Evolutionary conservation across 2,113 vertebrate species (phyloP), one percentile per base, ranked within the genome.

Genomic region (Acanthisitta chloris): DNA sequence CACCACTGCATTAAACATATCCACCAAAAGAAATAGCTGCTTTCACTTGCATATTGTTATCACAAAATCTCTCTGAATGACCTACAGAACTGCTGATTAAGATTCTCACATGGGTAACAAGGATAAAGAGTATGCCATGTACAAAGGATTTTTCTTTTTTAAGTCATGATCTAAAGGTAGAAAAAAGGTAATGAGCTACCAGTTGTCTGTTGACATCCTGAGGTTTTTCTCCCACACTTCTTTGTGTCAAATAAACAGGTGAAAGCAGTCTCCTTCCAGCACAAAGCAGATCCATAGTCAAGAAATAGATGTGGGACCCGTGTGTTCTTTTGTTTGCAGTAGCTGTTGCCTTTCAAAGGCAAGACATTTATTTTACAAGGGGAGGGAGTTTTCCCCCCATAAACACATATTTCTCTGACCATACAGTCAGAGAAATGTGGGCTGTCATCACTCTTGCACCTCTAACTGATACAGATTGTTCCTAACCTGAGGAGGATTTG

Each of bases 351-450:
- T 87, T 94, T 91, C 26, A 69, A 92, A 94, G 74, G 64, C 1
- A 2, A 84, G 36, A 73, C 69, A 51, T 94, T 97, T 96, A 55
- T 86, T 97, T 95, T 95, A 84, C 93, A 88, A 18, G 10, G 43
- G 57, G 59, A 96, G 52, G 83, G 87, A 90, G 16, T 36, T 95
- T 91, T 7, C 70, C 57, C 57, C 17, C 43, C 18, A 10, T 6
- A 45, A 42, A 29, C 11, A 81, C 59, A 77, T 25, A 57, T 34
- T 54, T 65, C 58, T 64, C 51, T 85, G 46, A 58, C 73, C 84
- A 26, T 2, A 26, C 29, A 46, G 46, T 43, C 26, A 1, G n/a
- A n/a, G n/a, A n/a, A n/a, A n/a, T n/a, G n/a, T 23, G 31, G 24
- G 34, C 67, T 59, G 51, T 45, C 52, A 81, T 28, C 52, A 26